phyloP scores from a whole-genome alignment of 2,888 invertebrate species.

The Pardosa pseudoannulata region DNA sequence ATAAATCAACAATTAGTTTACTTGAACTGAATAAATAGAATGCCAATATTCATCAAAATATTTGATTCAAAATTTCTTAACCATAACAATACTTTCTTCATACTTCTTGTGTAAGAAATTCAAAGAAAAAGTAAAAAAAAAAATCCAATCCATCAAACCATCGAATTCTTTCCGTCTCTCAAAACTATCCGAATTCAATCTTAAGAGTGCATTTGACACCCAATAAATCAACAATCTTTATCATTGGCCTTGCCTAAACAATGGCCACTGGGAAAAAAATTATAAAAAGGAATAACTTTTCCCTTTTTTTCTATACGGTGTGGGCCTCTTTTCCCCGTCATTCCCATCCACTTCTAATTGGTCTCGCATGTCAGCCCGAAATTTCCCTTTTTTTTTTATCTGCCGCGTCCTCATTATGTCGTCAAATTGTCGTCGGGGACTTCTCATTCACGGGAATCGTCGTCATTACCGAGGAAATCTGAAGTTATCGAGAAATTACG shows the following conservation, averaged over 20 bases:
- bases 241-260: neutral
- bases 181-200: neutral
- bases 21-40: too few species aligned
- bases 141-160: neutral
- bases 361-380: constrained; percentile 62
- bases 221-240: constrained; percentile 14
- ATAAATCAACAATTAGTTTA: too few species aligned
- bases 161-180: neutral
- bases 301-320: neutral
- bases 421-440: neutral
- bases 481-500: constrained; percentile 19
- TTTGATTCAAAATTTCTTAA: too few species aligned
- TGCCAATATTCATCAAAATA: too few species aligned
- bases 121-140: too few species aligned
- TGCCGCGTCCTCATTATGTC: too few species aligned
- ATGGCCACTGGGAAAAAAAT: neutral
- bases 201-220: neutral
- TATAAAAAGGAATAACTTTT: neutral
- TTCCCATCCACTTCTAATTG: constrained; percentile 37
- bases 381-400: constrained; percentile 63
- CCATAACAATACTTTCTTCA: too few species aligned
- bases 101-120: too few species aligned
- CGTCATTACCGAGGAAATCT: neutral
- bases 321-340: neutral
- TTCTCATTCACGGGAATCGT: constrained; percentile 5